Evolutionary conservation across 1,140 invertebrate species (phyloP), one percentile per base, ranked within the genome.

Genomic region (Telenomus remus): DNA sequence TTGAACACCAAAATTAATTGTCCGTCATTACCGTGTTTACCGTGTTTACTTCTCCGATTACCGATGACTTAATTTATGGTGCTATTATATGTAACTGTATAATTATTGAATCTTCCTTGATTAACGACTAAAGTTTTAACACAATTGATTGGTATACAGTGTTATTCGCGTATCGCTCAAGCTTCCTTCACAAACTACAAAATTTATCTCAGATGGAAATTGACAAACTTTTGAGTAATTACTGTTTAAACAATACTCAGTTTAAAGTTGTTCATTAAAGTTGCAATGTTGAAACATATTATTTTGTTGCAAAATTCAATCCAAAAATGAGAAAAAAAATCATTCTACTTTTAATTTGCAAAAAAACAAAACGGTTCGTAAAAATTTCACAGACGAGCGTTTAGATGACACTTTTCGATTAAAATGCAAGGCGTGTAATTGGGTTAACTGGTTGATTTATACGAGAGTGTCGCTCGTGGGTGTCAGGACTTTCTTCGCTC

Each of bases 341-440:
- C n/a, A n/a, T n/a, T n/a, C n/a, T n/a, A n/a, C n/a, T n/a, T n/a
- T n/a, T n/a, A n/a, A n/a, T n/a, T n/a, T n/a, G n/a, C n/a, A n/a
- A n/a, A n/a, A n/a, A n/a, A n/a, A n/a, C n/a, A n/a, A n/a, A n/a
- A n/a, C n/a, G n/a, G n/a, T n/a, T n/a, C n/a, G n/a, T n/a, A n/a
- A n/a, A n/a, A n/a, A n/a, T n/a, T n/a, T n/a, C n/a, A n/a, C n/a
- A n/a, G n/a, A n/a, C n/a, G n/a, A 27, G 19, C 6, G 6, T 27
- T 27, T 6, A 27, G 19, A 27, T 27, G 19, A 27, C 19, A 27
- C 19, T 27, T 27, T 27, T 27, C 19, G 19, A 27, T 27, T 27
- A 27, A 27, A 63, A 71, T 66, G 16, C 66, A 71, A 16, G 37
- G n/a, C 44, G 46, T 55, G 55, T 55, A 66, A 76, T 70, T 76